Percentiles rank a stretch among this genome's conserved stretches.
phyloP scores from a whole-genome alignment of 1,140 invertebrate species.

The Drosophila paulistorum region DNA sequence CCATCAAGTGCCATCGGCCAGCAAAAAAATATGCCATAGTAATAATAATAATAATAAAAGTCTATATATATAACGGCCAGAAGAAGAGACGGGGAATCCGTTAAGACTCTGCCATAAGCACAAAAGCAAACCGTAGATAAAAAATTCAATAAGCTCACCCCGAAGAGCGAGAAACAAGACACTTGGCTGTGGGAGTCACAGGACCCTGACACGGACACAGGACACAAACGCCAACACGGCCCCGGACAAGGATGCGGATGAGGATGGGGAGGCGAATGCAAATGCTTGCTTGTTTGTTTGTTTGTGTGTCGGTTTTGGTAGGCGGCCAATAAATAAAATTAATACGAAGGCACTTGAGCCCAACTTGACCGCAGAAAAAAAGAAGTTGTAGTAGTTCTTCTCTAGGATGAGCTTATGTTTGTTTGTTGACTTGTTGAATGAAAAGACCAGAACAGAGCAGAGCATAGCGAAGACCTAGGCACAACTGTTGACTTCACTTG shows the following conservation, averaged over 20 bases:
- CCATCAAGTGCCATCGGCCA: slow-evolving; percentile 48
- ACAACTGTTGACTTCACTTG: background rate
- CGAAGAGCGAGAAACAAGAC: slow-evolving; percentile 12
- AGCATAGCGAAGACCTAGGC: no score
- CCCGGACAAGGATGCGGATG: background rate
- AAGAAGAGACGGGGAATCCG: slow-evolving; percentile 51
- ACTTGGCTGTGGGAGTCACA: background rate
- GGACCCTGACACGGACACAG: slow-evolving; percentile 36
- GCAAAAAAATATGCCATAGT: slow-evolving; percentile 57
- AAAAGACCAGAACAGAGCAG: slow-evolving; percentile 14
- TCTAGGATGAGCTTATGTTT: slow-evolving; percentile 39
- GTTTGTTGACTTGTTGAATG: slow-evolving; percentile 80
- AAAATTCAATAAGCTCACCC: slow-evolving; percentile 70
- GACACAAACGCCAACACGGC: slow-evolving; percentile 13
- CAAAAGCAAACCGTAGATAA: slow-evolving; percentile 70
- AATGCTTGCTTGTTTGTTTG: background rate
- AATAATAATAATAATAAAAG: slow-evolving; percentile 71
- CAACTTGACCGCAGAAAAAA: slow-evolving; percentile 57
- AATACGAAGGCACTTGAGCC: slow-evolving; percentile 72
- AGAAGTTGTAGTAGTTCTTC: slow-evolving; percentile 1
- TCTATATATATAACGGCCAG: slow-evolving; percentile 22
- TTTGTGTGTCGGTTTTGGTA: slow-evolving; percentile 34
- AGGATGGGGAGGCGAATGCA: background rate
- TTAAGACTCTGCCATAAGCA: slow-evolving; percentile 63
- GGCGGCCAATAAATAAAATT: slow-evolving; percentile 79